These are phyloP conservation scores for Casuarius casuarius DNA, from an alignment of 2,113 vertebrate genomes.

Conservation along the genomic window DNA sequence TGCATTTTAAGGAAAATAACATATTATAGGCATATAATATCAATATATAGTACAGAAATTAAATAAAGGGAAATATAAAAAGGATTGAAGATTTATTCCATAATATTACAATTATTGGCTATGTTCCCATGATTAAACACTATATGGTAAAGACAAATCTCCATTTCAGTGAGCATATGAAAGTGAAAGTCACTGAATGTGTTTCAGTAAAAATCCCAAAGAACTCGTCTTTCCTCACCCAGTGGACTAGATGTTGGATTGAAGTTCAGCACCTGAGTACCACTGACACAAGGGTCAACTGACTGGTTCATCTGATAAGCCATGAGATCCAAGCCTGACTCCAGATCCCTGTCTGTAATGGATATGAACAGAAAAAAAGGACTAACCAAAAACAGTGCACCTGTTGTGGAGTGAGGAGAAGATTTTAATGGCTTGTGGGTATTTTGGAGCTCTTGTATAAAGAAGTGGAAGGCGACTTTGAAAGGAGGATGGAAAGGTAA, in stretches of 20 bases:
- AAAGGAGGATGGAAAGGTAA: neutral
- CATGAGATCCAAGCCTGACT: neutral
- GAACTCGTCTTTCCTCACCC: neutral
- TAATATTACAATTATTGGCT: conserved; percentile 1
- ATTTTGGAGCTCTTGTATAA: neutral
- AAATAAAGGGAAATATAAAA: neutral
- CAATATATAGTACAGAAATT: neutral
- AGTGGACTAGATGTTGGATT: neutral
- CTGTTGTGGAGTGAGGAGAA: neutral
- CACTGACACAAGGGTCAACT: neutral
- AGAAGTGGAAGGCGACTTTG: neutral
- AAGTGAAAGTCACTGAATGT: neutral
- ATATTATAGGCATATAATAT: neutral
- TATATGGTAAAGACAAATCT: neutral
- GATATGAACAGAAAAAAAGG: neutral
- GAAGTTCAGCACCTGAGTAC: neutral
- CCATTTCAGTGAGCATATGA: neutral
- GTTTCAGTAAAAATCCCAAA: neutral
- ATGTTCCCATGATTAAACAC: neutral
- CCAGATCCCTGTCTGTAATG: neutral
- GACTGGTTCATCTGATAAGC: neutral
- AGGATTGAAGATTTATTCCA: neutral
- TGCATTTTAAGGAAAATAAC: neutral
- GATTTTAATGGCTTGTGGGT: neutral
- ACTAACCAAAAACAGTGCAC: neutral